Evolutionary conservation across 2,113 vertebrate species (phyloP).

Genomic region (Tachycineta bicolor): DNA sequence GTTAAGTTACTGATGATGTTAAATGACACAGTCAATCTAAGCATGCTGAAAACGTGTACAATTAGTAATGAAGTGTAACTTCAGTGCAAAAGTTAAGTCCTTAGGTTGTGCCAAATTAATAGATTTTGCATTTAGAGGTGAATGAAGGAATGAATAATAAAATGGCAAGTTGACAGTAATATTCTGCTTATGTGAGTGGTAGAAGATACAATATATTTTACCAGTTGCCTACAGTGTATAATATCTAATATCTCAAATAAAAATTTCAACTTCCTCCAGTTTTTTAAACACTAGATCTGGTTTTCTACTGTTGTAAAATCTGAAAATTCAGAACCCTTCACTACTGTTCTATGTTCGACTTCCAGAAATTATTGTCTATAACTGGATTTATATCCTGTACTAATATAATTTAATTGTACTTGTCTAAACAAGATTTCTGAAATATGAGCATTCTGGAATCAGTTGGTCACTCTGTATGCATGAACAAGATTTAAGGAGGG

Average conservation of each 20-base stretch:
- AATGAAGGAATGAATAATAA: not conserved
- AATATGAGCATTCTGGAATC: not conserved
- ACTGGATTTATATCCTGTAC: not conserved
- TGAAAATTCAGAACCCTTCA: not conserved
- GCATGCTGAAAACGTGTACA: not conserved
- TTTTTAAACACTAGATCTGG: not conserved
- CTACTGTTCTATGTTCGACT: not conserved
- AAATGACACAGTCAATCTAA: not conserved
- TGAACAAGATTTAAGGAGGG: not conserved
- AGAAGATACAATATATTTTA: not conserved
- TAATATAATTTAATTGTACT: not conserved
- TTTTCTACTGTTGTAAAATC: not conserved
- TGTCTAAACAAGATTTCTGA: not conserved
- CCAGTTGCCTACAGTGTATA: not conserved
- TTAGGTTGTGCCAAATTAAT: not conserved
- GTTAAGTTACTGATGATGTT: not conserved
- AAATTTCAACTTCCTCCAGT: not conserved
- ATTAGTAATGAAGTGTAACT: not conserved
- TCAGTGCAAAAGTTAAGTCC: not conserved
- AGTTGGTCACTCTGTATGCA: not conserved
- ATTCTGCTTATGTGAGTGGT: not conserved
- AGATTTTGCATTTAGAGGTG: not conserved
- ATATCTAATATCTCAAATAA: not conserved
- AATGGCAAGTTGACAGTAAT: not conserved
- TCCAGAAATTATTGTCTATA: not conserved